Base-by-base conservation (phyloP, 2,888 invertebrate species). In the Ecdyonurus torrentis region DNA sequence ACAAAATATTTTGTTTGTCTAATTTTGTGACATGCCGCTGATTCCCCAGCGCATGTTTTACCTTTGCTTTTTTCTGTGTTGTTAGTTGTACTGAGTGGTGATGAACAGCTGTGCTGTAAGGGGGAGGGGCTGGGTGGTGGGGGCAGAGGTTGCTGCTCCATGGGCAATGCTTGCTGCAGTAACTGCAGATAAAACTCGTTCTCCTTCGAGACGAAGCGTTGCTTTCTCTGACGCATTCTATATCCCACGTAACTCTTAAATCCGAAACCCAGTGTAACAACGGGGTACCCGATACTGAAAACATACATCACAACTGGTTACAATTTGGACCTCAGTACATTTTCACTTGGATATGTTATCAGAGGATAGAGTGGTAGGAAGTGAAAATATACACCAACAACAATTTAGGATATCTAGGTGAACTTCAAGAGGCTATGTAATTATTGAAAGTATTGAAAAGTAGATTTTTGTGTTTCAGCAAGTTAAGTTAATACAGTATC, bases 101-200 rank as follows among this genome's bases (percentile, higher is more conserved):
- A 24, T n/a, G 18, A 52, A 52, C 61, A 25, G 37, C 60, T 63
- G 61, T 25, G 7, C 25, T n/a, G 23, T 23, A 18, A 22, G 59
- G 20, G 25, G n/a, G n/a, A 3, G 18, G 22, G 60, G 3, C 58
- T 52, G 52, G 60, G 58, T 19, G 61, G 53, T 24, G 64, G 70
- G 68, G 63, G 71, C 66, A 65, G 73, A 68, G 66, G 66, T 59
- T 68, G 68, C 74, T 75, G 77, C 74, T 84, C 85, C 67, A 83
- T 79, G 59, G 94, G 95, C 74, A 96, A 77, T 69, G 96, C 94
- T 76, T 95, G 89, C 71, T 89, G 86, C 78, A 96, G 80, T 70
- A 96, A 80, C 77, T 93, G 90, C 80, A 90, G 85, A 76, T 94
- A 95, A 79, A 94, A 93, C 77, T 93, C 91, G 78, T 96, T 96